Evolutionary conservation across 92 coral and sea anemone species (phyloP), one percentile per base, ranked within the genome.

Genomic region (Pocillopora meandrina): DNA sequence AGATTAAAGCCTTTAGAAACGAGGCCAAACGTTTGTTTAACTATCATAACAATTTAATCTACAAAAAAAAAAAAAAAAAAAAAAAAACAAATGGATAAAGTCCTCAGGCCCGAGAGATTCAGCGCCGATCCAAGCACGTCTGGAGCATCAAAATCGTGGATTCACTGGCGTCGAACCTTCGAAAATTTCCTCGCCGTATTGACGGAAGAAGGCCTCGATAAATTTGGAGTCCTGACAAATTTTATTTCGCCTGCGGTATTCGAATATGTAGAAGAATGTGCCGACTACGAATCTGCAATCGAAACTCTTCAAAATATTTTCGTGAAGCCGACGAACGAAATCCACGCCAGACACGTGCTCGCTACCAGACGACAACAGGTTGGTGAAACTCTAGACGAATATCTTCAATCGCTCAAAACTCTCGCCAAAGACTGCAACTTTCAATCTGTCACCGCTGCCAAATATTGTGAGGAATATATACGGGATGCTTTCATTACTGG

Each of bases 351-450:
- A 42, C 93, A 89, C 68, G 18, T 89, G 10, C 90, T 89, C 49
- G 93, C 91, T 33, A 91, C 90, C 1, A 81, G 92, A 66, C 85
- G 82, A 56, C 88, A 88, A 33, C 88, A 82, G 59, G 77, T 82
- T 17, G 67, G 18, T 18, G 87, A 82, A 56, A 82, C 63, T 15
- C 91, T 88, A 1, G 90, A 87, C 78, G 88, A 88, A 78, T 88
- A 69, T 61, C 84, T 89, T 12, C 92, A 84, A 70, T 81, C 79
- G 33, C 88, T 91, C 23, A 79, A 82, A 36, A 85, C 82, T n/a
- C 82, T 89, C 19, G 85, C 89, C 84, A 89, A 42, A 42, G 92
- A 84, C 34, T 89, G 89, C 20, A 79, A 89, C 74, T 65, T 89
- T 65, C 67, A 84, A 75, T 72, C 71, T 57, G 92, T 84, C 63